These are phyloP conservation scores for Cavia porcellus DNA, from an alignment of 2,113 vertebrate species.

Conservation along the genomic window DNA sequence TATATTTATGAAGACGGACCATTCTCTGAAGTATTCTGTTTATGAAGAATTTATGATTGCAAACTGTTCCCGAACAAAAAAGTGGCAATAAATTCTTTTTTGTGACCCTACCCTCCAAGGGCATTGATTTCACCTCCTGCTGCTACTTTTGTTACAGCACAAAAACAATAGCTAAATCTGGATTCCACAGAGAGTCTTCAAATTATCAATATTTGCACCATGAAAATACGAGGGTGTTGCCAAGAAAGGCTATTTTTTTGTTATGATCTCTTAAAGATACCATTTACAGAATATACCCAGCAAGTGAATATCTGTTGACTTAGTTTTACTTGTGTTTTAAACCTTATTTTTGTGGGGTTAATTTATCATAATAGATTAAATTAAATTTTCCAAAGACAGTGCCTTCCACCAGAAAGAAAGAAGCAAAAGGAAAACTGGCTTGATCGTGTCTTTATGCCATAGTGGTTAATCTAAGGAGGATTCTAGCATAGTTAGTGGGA, in stretches of 20 bases:
- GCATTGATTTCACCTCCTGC: constrained; percentile 94
- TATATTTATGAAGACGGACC: constrained; percentile 98
- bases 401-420: constrained; percentile 65
- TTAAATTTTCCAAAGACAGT: constrained; percentile 73
- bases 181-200: constrained; percentile 92
- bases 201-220: constrained; percentile 94
- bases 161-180: constrained; percentile 93
- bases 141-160: constrained; percentile 93
- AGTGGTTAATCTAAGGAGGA: constrained; percentile 74
- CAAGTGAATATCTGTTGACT: constrained; percentile 84
- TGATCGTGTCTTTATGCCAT: constrained; percentile 57
- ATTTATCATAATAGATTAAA: constrained; percentile 79
- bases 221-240: constrained; percentile 88
- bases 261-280: constrained; percentile 84
- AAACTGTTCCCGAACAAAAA: constrained; percentile 97
- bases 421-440: not conserved
- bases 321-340: constrained; percentile 87
- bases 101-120: constrained; percentile 95
- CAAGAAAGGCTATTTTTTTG: constrained; percentile 85
- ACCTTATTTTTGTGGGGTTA: constrained; percentile 82
- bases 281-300: constrained; percentile 83
- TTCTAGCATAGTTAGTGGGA: constrained; percentile 75
- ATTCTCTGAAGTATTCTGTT: constrained; percentile 98
- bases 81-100: constrained; percentile 97
- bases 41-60: constrained; percentile 99